A percentile compares a stretch with the other conserved stretches of the same genome.
Conservation (phyloP, 2,888 invertebrate species). For the Lissonota sp. region DNA sequence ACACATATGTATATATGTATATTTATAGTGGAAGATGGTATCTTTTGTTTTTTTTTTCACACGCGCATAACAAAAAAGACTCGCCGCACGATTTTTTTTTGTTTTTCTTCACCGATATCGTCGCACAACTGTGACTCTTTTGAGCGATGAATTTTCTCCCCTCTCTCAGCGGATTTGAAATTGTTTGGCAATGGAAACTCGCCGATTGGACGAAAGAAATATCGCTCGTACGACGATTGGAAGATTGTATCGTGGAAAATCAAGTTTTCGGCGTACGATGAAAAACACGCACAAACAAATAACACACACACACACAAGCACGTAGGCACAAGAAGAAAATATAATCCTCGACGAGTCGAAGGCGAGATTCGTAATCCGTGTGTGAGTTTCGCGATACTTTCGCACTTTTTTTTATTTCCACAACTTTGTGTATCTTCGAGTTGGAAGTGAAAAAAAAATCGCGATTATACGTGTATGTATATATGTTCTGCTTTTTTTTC, state of each 20-base stretch:
- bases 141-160: too few species aligned
- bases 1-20: neutral
- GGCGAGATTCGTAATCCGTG: neutral
- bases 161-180: too few species aligned
- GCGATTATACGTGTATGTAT: neutral
- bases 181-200: too few species aligned
- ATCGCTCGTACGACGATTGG: too few species aligned
- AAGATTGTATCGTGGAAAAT: too few species aligned
- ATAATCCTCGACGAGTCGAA: constrained; percentile 3
- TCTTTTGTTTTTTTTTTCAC: too few species aligned
- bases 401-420: neutral
- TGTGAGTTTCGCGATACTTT: neutral
- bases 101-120: too few species aligned
- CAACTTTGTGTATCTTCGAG: neutral
- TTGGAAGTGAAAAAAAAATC: neutral
- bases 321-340: neutral
- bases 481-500: neutral
- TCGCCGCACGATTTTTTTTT: too few species aligned
- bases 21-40: neutral
- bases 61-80: too few species aligned
- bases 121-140: too few species aligned
- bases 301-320: constrained; percentile 10
- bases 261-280: neutral
- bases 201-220: too few species aligned
- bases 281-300: neutral